These are phyloP conservation scores for Magallana ariakensis DNA, from an alignment of 1,140 invertebrate species.

Conservation along the genomic window DNA sequence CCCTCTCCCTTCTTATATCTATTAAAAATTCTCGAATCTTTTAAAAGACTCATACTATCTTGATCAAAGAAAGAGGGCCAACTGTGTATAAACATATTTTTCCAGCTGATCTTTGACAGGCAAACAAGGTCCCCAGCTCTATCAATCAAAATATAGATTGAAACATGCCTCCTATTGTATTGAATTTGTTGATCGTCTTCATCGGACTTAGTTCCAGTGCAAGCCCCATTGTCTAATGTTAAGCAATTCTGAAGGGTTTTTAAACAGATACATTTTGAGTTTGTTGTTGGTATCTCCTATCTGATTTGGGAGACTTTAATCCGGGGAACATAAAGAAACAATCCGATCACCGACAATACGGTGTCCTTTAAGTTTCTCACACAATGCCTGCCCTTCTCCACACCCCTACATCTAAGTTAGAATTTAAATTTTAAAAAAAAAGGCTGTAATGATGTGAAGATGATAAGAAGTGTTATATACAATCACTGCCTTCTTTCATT, in stretches of 20 bases:
- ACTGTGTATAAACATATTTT: slow-evolving; percentile 5
- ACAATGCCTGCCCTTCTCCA: slow-evolving; percentile 15
- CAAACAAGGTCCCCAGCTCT: neutral
- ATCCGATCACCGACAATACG: neutral
- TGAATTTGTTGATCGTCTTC: neutral
- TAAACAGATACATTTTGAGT: neutral
- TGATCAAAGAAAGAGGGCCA: neutral
- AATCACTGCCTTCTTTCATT: neutral
- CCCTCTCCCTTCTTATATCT: no score
- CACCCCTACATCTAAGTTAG: neutral
- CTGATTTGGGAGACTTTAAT: slow-evolving; percentile 28
- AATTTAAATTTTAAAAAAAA: neutral
- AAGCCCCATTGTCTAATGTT: neutral
- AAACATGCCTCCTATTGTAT: neutral
- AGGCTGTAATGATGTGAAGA: neutral
- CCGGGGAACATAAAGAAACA: neutral
- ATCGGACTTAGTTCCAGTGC: neutral
- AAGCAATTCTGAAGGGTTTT: slow-evolving; percentile 1
- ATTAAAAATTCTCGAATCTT: no score
- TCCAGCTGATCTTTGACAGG: neutral
- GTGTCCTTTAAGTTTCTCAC: neutral
- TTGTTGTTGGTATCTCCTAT: neutral
- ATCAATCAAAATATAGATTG: neutral
- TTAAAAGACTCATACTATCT: neutral
- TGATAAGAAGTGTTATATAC: slow-evolving; percentile 20